These are phyloP conservation scores for Prionailurus viverrinus DNA, from an alignment of 2,113 vertebrate species.

Conservation along the genomic window DNA sequence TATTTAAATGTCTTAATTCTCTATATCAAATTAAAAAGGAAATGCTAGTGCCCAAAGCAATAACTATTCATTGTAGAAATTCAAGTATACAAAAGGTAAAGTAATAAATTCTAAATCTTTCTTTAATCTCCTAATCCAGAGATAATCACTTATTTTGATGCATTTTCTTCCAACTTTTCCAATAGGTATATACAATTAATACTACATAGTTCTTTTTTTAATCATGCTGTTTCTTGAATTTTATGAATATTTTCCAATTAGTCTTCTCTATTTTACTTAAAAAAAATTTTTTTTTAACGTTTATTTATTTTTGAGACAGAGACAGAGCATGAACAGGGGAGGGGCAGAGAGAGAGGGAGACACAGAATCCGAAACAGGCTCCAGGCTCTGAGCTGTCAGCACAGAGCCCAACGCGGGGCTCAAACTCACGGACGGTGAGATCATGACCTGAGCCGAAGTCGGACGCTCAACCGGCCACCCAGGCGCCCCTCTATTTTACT, in stretches of 20 bases:
- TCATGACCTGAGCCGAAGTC: too few relatives aligned
- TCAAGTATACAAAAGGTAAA: not conserved
- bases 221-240: not conserved
- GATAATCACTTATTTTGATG: not conserved
- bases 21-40: not conserved
- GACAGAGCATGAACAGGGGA: too few relatives aligned
- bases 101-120: not conserved
- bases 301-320: too few relatives aligned
- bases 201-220: not conserved
- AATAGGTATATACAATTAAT: not conserved
- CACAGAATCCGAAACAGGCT: too few relatives aligned
- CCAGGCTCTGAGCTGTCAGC: too few relatives aligned
- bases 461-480: too few relatives aligned
- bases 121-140: not conserved
- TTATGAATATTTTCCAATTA: not conserved
- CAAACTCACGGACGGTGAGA: too few relatives aligned
- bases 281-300: too few relatives aligned
- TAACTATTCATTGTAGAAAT: not conserved
- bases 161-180: not conserved
- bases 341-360: too few relatives aligned
- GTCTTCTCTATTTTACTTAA: not conserved
- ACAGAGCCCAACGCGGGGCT: too few relatives aligned
- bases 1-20: slow-evolving; percentile 49
- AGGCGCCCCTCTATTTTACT: not conserved
- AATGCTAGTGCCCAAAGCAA: not conserved